Base-by-base conservation (phyloP, 2,888 invertebrate species). In the Epinotia ramella region DNA sequence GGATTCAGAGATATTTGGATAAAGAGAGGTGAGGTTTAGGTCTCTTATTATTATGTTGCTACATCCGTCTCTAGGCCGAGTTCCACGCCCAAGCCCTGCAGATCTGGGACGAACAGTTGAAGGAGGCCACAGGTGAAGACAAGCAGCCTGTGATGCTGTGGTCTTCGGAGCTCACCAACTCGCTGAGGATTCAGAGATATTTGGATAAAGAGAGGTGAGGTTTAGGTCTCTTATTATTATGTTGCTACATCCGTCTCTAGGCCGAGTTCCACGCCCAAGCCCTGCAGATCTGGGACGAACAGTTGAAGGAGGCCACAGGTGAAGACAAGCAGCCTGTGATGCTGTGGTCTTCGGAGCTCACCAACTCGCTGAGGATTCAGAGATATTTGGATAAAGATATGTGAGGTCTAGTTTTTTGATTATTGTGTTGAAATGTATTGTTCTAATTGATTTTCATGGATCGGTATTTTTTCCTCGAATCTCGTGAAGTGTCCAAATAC, bases 321-420 rank as follows among this genome's bases (percentile, higher is more conserved):
- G 80, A 81, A 0, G 79, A 80, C 0, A 79, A 80, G 16, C 89
- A 87, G 77, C 93, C 87, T 16, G 95, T 97, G 1, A 96, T 98
- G 80, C 81, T 98, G 6, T 98, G 98, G 98, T 97, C 97, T 57
- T 97, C 97, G 68, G 95, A 96, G 66, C 94, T 98, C n/a, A 97
- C 97, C 0, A 94, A 96, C 66, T 95, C 96, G 0, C 87, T 94
- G 0, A 89, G 95, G 62, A 96, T 72, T n/a, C 94, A 95, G 81
- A 94, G 95, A 16, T 95, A 96, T 86, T 92, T 98, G 79, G 95
- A 96, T 77, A 96, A 96, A 83, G 95, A 96, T 16, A 95, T 96
- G 95, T 96, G 81, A 81, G 28, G 28, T 28, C 33, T 33, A 33
- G 33, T 6, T 33, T 7, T 6, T 6, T 33, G 33, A 33, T 33